Conservation (phyloP, 2,797 vertebrate genomes). For the Chromobotia macracanthus region DNA sequence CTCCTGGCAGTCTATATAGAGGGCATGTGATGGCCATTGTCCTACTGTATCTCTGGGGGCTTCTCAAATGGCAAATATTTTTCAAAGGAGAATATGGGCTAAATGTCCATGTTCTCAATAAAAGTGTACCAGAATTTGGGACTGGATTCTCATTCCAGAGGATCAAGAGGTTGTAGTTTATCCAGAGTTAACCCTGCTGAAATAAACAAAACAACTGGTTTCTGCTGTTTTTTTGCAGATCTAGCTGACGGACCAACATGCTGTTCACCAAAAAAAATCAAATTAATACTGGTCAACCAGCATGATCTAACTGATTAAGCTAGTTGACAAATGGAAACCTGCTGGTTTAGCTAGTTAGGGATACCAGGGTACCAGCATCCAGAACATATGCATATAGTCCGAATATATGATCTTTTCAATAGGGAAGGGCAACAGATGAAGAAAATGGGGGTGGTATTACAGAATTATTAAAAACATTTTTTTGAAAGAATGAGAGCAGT, state of each 20-base stretch:
- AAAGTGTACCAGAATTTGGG: neutral
- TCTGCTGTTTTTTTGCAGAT: neutral
- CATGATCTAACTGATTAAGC: too few species aligned
- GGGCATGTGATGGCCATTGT: slow-evolving; percentile 6
- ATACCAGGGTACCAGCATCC: too few species aligned
- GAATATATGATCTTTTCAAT: too few species aligned
- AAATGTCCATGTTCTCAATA: neutral
- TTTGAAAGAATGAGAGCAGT: neutral
- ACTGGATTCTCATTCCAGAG: neutral
- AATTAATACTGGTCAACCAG: too few species aligned
- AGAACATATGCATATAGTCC: too few species aligned
- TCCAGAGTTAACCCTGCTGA: neutral
- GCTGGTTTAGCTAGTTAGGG: too few species aligned
- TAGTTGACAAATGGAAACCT: too few species aligned
- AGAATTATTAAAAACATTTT: neutral
- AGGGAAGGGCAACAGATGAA: neutral
- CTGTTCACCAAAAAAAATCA: too few species aligned
- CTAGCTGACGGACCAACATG: too few species aligned
- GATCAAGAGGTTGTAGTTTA: neutral
- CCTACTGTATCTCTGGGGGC: slow-evolving; percentile 11
- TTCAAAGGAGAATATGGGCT: slow-evolving; percentile 23
- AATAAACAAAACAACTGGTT: neutral
- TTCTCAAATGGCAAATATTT: slow-evolving; percentile 47
- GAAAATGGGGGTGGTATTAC: neutral
- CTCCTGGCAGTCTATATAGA: neutral